Base-by-base conservation (phyloP, 2,113 vertebrate genomes). In the Poeciliopsis turrubarensis region DNA sequence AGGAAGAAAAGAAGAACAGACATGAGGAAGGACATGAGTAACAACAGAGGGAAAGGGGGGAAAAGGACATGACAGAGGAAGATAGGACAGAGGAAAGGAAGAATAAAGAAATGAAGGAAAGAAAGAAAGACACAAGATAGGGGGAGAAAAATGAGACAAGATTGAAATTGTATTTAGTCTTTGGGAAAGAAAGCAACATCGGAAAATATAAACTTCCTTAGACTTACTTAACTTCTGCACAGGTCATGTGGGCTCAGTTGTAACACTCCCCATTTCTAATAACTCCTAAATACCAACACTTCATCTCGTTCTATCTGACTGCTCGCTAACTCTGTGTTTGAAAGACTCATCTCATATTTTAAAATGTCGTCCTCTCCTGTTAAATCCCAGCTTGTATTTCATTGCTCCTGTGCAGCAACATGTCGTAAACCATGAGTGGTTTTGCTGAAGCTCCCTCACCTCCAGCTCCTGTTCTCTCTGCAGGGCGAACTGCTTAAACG, bases 391-490 rank as follows among this genome's bases (percentile, higher is more conserved):
- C 37, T 8, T 30, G 62, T 19, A 41, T 72, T 51, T 41, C 62
- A 13, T 1, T n/a, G 22, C 30, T 70, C 26, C 34, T 29, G 62
- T 57, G 61, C 19, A 34, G 60, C 31, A 29, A 25, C 27, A 15
- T 27, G 34, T 57, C 0, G 19, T 77, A 69, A 63, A 37, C 26
- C 25, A 10, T 0, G 4, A 13, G 65, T 3, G 69, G 22, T 68
- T 19, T 26, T 12, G 51, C 25, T 5, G 60, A 19, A 13, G 66
- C 27, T 22, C 65, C 96, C 93, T 57, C 92, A 99, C 98, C 98
- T 99, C 98, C 83, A 99, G 87, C 88, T 99, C 98, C 86, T 99
- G 98, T 92, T 99, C 98, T 41, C 98, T 92, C 94, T 99, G 98
- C 73, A 99, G 94, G 39, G 98, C 97, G 37, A 99, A 99, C 88